Conservation (phyloP, 2,113 vertebrate species). For the Melanocharis versteri region DNA sequence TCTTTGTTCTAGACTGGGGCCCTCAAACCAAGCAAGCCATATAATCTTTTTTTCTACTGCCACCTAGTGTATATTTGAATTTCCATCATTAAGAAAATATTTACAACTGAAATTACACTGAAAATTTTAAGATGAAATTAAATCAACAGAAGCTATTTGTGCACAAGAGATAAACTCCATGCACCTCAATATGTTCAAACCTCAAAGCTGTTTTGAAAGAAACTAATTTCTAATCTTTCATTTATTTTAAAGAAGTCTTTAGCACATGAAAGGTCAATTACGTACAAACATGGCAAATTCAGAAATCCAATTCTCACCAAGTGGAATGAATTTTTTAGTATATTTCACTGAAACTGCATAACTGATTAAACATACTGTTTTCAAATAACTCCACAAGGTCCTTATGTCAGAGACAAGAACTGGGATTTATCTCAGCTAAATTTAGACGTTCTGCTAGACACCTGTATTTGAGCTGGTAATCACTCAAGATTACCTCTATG, state of each 20-base stretch:
- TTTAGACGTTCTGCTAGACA: background rate
- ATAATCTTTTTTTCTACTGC: constrained; percentile 64
- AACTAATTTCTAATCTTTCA: background rate
- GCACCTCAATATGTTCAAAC: background rate
- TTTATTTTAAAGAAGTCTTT: background rate
- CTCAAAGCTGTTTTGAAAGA: background rate
- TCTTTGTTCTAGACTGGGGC: background rate
- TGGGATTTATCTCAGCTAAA: background rate
- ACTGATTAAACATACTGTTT: background rate
- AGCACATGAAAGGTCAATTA: background rate
- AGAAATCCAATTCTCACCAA: background rate
- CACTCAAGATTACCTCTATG: background rate
- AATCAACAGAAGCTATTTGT: background rate
- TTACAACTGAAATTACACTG: background rate
- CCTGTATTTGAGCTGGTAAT: background rate
- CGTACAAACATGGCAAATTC: background rate
- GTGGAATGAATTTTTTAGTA: background rate
- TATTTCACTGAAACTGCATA: background rate
- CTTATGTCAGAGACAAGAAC: background rate
- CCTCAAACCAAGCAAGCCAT: background rate
- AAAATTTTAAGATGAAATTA: background rate
- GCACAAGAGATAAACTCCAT: background rate
- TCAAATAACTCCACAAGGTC: background rate
- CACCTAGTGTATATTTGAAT: constrained; percentile 59
- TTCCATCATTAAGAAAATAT: background rate